Base-by-base conservation (phyloP, 2,888 invertebrate species). In the Pyralis farinalis region DNA sequence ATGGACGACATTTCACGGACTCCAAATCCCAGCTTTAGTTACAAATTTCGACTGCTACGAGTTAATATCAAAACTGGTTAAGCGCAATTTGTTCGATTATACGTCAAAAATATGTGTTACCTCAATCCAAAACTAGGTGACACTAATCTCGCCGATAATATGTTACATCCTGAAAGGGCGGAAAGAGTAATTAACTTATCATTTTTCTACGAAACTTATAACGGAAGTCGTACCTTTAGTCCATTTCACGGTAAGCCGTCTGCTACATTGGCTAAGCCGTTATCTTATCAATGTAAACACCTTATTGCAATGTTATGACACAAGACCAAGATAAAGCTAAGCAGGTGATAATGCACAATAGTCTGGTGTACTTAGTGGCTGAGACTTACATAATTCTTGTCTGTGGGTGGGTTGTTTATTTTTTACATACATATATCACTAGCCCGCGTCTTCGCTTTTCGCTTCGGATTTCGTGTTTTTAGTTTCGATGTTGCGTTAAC, bases 271-370 rank as follows among this genome's bases (percentile, higher is more conserved):
- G 12, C 28, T 44, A 16, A 16, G 16, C 16, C 4, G 16, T 37
- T 46, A 41, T 43, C 44, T 47, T 51, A 53, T 46, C 44, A 12
- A 28, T 37, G 43, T 42, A 44, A 50, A 48, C 47, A 46, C 40
- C 42, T 44, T 40, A 48, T 37, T 49, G 47, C 48, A 50, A 40
- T 48, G 49, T 53, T 53, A 46, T 49, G 43, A 45, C 49, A 31
- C 12, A n/a, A 22, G 25, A 27, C 34, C 9, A 7, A 44, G 44
- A 42, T 44, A 42, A n/a, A 40, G 29, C 28, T 50, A 45, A 36
- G 34, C 20, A 36, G 30, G 30, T 34, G 34, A 37, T 28, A 38
- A 35, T 37, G 30, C 37, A 40, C 27, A 43, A 33, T 39, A 28
- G 32, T 40, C 33, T 25, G 10, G 16, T 35, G 32, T 27, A 42